These are phyloP conservation scores for Galeopterus variegatus DNA, from an alignment of 2,113 vertebrate species.

Conservation along the genomic window DNA sequence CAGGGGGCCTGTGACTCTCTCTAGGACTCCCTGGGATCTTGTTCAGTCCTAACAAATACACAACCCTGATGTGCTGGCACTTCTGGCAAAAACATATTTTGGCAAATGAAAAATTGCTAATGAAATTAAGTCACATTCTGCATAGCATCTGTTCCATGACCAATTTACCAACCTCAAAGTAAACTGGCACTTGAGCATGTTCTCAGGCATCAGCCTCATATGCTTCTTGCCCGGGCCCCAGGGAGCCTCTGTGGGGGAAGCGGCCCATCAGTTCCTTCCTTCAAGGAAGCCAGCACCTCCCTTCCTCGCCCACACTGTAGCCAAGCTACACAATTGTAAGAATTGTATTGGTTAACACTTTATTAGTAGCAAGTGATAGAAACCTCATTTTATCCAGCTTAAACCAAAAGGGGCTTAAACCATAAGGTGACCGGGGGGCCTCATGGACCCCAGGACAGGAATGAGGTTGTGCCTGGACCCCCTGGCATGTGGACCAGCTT, in stretches of 20 bases:
- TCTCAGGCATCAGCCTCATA: not conserved
- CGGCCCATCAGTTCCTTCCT: not conserved
- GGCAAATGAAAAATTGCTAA: conserved; percentile 66
- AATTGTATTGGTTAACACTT: not conserved
- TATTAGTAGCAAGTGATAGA: not conserved
- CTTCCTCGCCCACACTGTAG: too few species aligned
- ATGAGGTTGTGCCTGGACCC: rapidly evolving
- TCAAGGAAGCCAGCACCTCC: not conserved
- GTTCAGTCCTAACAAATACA: conserved; percentile 20
- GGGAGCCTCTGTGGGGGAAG: not conserved
- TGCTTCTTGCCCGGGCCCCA: not conserved
- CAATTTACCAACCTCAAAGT: not conserved
- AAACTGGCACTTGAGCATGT: not conserved
- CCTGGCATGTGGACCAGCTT: not conserved
- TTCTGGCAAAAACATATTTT: conserved; percentile 66
- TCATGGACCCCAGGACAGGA: not conserved
- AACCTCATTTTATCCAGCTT: not conserved
- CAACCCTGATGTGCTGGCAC: not conserved
- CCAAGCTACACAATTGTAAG: not conserved
- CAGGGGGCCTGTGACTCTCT: not conserved
- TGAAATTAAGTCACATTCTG: conserved; percentile 45
- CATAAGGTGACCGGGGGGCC: not conserved
- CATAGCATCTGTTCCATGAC: conserved; percentile 40
- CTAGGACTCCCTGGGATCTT: not conserved
- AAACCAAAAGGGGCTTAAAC: not conserved